Conservation (phyloP, 1,140 invertebrate genomes). For the Heterodera schachtii region DNA sequence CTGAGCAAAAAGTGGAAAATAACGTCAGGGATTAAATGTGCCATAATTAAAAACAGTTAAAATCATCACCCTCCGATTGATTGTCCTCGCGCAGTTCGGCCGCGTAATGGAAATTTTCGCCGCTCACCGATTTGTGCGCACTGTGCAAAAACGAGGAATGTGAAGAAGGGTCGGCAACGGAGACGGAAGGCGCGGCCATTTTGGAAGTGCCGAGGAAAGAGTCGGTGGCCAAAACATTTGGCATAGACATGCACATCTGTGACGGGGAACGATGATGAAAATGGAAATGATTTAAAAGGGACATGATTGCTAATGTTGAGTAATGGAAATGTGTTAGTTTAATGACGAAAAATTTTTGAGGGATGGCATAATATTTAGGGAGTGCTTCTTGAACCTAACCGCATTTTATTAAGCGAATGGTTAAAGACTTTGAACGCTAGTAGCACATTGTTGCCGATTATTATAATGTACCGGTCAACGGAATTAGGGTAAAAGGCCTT, state of each 20-base stretch:
- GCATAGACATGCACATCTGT: slow-evolving; percentile 58
- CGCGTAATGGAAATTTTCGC: slow-evolving; percentile 60
- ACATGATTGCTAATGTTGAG: too few relatives aligned
- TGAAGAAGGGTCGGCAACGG: background rate
- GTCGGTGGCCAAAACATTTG: slow-evolving; percentile 57
- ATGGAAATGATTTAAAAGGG: too few relatives aligned
- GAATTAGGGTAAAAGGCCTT: too few relatives aligned
- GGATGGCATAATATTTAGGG: too few relatives aligned
- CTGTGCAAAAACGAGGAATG: background rate
- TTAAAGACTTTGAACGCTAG: too few relatives aligned
- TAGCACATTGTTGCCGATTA: too few relatives aligned
- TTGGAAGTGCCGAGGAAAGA: slow-evolving; percentile 2
- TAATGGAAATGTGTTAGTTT: too few relatives aligned
- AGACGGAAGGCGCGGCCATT: background rate
- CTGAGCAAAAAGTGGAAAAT: background rate
- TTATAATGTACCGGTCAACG: too few relatives aligned
- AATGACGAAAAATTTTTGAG: too few relatives aligned
- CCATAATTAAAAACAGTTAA: slow-evolving; percentile 3
- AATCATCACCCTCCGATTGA: slow-evolving; percentile 19
- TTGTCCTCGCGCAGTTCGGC: slow-evolving; percentile 64
- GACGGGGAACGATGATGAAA: background rate
- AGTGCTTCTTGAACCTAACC: too few relatives aligned
- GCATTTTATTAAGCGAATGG: too few relatives aligned
- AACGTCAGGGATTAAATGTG: too few relatives aligned
- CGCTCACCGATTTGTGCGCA: slow-evolving; percentile 48